Base-by-base conservation (phyloP, 2,888 invertebrate species). In the Eledone cirrhosa region DNA sequence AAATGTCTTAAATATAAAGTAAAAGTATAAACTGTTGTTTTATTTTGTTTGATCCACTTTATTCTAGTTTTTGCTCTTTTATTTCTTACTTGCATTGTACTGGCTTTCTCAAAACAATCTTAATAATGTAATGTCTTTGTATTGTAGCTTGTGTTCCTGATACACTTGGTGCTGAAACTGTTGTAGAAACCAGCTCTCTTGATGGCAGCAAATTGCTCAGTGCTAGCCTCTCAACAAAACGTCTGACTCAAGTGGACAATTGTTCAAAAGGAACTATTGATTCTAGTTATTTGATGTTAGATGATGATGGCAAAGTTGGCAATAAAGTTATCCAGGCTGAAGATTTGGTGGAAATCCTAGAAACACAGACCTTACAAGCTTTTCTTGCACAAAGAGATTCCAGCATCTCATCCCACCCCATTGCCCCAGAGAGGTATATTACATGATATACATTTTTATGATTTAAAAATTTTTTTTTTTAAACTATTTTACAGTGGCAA, bases 81-180 rank as follows among this genome's bases (percentile, higher is more conserved):
- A n/a, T n/a, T n/a, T n/a, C n/a, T n/a, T n/a, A n/a, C n/a, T n/a
- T n/a, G n/a, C n/a, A n/a, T n/a, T n/a, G n/a, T n/a, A n/a, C n/a
- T n/a, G n/a, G n/a, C n/a, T n/a, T n/a, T n/a, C n/a, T n/a, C n/a
- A n/a, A n/a, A n/a, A n/a, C n/a, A n/a, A n/a, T n/a, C n/a, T n/a
- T n/a, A n/a, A 41, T 41, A 41, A 41, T 2, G 8, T 33, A 33
- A 41, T 41, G 0, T 5, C 11, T 41, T 41, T 41, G 41, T 11
- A 41, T 69, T 67, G 1, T n/a, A 72, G 76, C n/a, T 48, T 76
- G 47, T 76, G 76, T 76, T 24, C 76, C 76, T 48, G 76, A 76
- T 4, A 76, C 76, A 22, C 76, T 76, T 24, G 76, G 76, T 16
- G 76, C 76, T 48, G 76, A 76, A 48, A 76, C 76, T 47, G 76